Conservation (phyloP, 2,888 invertebrate species). For the Crioceris asparagi region DNA sequence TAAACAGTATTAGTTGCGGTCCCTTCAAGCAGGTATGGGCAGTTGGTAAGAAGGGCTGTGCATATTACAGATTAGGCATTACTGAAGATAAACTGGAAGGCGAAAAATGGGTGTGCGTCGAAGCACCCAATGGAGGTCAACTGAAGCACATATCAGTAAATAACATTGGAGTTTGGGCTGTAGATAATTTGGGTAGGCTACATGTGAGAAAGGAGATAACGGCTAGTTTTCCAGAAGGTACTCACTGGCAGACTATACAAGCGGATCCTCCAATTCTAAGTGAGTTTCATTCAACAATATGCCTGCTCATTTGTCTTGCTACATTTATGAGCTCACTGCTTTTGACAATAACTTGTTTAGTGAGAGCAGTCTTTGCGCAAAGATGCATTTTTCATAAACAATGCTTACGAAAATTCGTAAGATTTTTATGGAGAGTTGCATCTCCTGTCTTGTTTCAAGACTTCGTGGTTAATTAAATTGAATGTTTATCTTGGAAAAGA, state of each 20-base stretch:
- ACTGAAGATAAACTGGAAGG: constrained; percentile 54
- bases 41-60: constrained; percentile 74
- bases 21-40: constrained; percentile 69
- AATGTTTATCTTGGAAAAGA: too few relatives aligned
- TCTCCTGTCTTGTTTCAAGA: too few relatives aligned
- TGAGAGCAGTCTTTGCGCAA: too few relatives aligned
- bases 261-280: constrained; percentile 47
- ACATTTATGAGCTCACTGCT: too few relatives aligned
- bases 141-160: constrained; percentile 70
- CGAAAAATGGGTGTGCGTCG: constrained; percentile 68
- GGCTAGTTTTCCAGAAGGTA: constrained; percentile 67
- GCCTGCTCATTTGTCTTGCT: too few relatives aligned
- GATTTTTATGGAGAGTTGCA: constrained; percentile 3
- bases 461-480: too few relatives aligned
- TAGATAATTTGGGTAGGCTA: constrained; percentile 61
- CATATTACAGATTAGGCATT: constrained; percentile 71
- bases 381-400: too few relatives aligned
- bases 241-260: constrained; percentile 66
- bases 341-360: too few relatives aligned
- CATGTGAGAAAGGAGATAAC: constrained; percentile 72
- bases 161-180: constrained; percentile 64
- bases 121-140: constrained; percentile 52
- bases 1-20: constrained; percentile 64
- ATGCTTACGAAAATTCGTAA: too few relatives aligned
- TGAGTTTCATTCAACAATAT: constrained; percentile 18